Evolutionary conservation across 2,113 vertebrate genomes (phyloP).

Genomic region (Tupaia chinensis): DNA sequence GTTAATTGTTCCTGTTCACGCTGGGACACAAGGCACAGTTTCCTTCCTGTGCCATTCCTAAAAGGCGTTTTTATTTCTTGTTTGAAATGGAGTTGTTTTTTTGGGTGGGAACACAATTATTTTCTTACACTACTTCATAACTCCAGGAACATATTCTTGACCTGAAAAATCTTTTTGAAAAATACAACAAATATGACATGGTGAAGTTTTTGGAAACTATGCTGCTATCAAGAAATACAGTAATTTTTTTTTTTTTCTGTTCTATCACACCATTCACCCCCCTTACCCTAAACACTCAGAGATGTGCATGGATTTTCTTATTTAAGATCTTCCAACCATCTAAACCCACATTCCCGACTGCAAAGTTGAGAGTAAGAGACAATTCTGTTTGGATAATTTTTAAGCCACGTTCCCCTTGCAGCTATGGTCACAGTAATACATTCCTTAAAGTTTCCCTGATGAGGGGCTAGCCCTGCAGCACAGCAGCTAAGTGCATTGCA

Average conservation of each 20-base stretch:
- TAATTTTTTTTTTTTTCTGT: conserved; percentile 54
- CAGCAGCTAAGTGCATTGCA: no score
- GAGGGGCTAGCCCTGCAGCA: background rate
- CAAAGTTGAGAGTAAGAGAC: background rate
- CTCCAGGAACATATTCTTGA: conserved; percentile 85
- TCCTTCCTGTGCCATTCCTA: conserved; percentile 84
- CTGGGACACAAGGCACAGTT: conserved; percentile 84
- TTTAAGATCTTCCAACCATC: conserved; percentile 58
- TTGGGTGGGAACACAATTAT: conserved; percentile 74
- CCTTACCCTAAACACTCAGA: background rate
- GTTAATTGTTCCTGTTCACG: conserved; percentile 80
- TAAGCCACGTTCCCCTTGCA: background rate
- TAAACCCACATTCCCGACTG: background rate
- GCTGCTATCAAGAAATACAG: conserved; percentile 48
- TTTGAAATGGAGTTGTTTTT: conserved; percentile 76
- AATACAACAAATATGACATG: conserved; percentile 52
- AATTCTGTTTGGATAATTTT: background rate
- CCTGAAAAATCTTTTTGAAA: conserved; percentile 36
- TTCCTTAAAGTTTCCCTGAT: background rate
- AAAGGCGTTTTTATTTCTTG: conserved; percentile 73
- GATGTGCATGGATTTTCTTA: background rate
- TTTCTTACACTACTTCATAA: conserved; percentile 84
- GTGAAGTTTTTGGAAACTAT: conserved; percentile 74
- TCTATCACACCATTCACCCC: background rate
- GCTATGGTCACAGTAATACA: background rate